Conservation (phyloP, 2,797 vertebrate species). For the Cetoscarus ocellatus region DNA sequence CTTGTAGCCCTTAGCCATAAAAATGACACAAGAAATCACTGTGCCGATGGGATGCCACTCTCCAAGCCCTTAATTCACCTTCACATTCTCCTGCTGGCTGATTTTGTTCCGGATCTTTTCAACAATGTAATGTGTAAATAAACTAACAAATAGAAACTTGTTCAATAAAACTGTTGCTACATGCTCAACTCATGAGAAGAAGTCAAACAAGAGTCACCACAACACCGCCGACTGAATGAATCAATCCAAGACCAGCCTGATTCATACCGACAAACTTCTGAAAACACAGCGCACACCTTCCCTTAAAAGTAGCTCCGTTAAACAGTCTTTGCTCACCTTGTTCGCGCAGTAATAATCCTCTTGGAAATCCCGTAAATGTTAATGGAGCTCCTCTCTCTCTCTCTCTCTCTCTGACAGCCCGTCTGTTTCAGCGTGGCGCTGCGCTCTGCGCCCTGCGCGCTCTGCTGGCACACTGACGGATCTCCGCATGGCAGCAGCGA, state of each 20-base stretch:
- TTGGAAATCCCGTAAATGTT: slow-evolving; percentile 36
- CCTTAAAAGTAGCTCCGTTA: background rate
- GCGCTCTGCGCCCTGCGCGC: slow-evolving; percentile 57
- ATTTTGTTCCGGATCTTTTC: no score
- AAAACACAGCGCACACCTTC: background rate
- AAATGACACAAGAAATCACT: no score
- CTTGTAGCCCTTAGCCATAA: no score
- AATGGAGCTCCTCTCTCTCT: slow-evolving; percentile 9
- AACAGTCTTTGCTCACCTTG: slow-evolving; percentile 51
- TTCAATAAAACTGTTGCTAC: background rate
- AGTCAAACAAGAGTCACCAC: background rate
- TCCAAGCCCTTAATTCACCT: no score
- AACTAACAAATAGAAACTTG: background rate
- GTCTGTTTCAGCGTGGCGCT: slow-evolving; percentile 45
- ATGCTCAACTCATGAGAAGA: background rate
- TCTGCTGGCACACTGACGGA: slow-evolving; percentile 55
- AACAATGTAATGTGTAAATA: no score
- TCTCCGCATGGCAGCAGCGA: slow-evolving; percentile 34
- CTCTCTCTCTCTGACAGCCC: slow-evolving; percentile 25
- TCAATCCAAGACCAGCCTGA: slow-evolving; percentile 9
- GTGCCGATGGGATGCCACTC: no score
- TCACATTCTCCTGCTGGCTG: no score
- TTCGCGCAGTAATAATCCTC: slow-evolving; percentile 37
- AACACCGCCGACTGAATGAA: background rate
- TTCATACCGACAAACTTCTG: slow-evolving; percentile 35